Percentiles rank a stretch among this genome's conserved stretches.
These are phyloP conservation scores for Helostoma temminkii DNA, from an alignment of 2,797 vertebrate genomes.

Conservation along the genomic window DNA sequence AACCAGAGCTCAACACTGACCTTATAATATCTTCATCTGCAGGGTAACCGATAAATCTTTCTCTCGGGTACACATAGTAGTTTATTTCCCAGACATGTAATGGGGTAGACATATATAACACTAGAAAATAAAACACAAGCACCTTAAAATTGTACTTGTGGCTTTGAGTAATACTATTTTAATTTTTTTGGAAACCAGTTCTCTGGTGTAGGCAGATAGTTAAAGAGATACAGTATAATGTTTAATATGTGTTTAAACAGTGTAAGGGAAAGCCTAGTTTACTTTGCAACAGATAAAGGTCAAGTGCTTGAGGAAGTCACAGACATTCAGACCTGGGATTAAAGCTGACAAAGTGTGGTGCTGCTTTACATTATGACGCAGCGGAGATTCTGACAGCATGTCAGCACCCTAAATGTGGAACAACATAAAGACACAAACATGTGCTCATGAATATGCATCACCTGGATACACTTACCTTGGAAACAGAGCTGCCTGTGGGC, in stretches of 20 bases:
- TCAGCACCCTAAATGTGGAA: conserved; percentile 16
- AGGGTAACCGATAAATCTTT: no score
- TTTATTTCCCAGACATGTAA: no score
- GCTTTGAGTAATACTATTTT: no score
- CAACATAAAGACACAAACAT: conserved; percentile 22
- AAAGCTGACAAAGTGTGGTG: conserved; percentile 28
- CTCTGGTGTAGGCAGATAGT: background rate
- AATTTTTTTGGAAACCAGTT: no score
- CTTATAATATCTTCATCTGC: no score
- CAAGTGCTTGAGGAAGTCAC: background rate
- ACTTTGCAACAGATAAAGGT: conserved; percentile 1
- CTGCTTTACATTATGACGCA: conserved; percentile 5
- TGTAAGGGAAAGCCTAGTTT: background rate
- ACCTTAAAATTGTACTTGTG: no score
- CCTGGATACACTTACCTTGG: conserved; percentile 11
- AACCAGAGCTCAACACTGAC: no score
- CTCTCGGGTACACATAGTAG: no score
- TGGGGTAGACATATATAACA: no score
- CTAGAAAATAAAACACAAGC: no score
- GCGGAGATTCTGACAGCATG: conserved; percentile 19
- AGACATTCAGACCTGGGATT: background rate
- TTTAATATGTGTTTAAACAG: background rate
- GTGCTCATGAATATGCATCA: conserved; percentile 49
- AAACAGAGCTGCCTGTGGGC: conserved; percentile 13
- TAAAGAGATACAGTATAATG: background rate